Evolutionary conservation across 2,888 invertebrate species (phyloP), one percentile per base, ranked within the genome.

Genomic region (Trypoxylon attenuatum): DNA sequence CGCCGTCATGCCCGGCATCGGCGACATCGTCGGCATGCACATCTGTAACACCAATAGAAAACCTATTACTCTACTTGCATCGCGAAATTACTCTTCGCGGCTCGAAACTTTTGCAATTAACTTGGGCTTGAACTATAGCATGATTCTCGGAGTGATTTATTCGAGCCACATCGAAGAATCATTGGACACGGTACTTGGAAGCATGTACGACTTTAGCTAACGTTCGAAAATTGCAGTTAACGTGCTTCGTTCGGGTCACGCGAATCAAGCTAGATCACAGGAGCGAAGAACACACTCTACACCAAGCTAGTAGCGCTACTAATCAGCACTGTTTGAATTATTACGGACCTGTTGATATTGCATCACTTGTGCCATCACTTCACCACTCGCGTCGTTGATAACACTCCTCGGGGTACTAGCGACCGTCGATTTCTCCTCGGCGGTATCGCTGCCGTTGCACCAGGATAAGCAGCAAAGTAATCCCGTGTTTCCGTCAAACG

Each of bases 341-440:
- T 39, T 55, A 50, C 67, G 53, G 47, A 85, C 84, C 84, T 85
- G 84, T 77, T 82, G 83, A 78, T 83, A 84, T 71, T 82, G 83
- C 84, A 84, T 84, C 69, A 82, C 80, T 79, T 83, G 79, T 46
- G 79, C 73, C 80, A 80, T 78, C 73, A 76, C 75, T 79, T 69
- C 72, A 64, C 75, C 59, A n/a, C 33, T 5, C 42, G 8, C 3
- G 8, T 56, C 45, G 29, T 33, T 13, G n/a, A 33, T 13, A 8
- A 33, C 8, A 33, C 10, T 33, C 33, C 33, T 33, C 5, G 33
- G 13, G 10, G 8, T 33, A 8, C 5, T 25, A 8, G 25, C 8
- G 25, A 5, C 25, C 25, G 25, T 25, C 47, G 21, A 33, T 54
- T 10, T 8, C 16, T 10, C 47, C 21, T 18, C 19, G 2, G 15